These are phyloP conservation scores for Equus quagga DNA, from an alignment of 2,113 vertebrate species.

Conservation along the genomic window DNA sequence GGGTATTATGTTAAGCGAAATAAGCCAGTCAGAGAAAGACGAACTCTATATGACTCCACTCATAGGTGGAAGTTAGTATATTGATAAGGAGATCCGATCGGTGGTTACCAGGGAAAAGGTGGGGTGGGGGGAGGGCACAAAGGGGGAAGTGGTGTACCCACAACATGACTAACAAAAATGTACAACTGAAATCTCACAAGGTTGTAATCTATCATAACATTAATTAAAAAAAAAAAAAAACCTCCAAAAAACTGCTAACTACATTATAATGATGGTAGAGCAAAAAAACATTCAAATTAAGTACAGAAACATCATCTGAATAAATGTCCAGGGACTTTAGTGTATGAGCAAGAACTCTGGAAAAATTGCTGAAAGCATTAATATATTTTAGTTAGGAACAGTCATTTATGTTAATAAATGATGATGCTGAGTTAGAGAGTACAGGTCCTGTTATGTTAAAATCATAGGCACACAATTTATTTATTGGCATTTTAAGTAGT, in stretches of 20 bases:
- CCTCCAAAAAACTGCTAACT: neutral
- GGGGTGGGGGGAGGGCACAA: no score
- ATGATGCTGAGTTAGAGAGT: neutral
- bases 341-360: neutral
- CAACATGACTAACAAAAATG: no score
- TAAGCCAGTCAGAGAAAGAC: no score
- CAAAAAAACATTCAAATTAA: neutral
- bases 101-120: no score
- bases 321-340: neutral
- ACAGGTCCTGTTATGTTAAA: neutral
- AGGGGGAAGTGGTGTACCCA: no score
- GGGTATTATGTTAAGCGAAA: no score
- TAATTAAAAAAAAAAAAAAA: no score
- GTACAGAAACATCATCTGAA: neutral
- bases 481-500: constrained; percentile 27
- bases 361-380: neutral
- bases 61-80: no score
- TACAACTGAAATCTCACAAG: no score
- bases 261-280: neutral
- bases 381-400: constrained; percentile 34
- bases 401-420: constrained; percentile 20
- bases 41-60: no score
- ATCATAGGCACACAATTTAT: neutral
- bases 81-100: no score
- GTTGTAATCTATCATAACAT: no score